phyloP scores from a whole-genome alignment of 2,888 invertebrate species.

The Lasioglossum villosulum region DNA sequence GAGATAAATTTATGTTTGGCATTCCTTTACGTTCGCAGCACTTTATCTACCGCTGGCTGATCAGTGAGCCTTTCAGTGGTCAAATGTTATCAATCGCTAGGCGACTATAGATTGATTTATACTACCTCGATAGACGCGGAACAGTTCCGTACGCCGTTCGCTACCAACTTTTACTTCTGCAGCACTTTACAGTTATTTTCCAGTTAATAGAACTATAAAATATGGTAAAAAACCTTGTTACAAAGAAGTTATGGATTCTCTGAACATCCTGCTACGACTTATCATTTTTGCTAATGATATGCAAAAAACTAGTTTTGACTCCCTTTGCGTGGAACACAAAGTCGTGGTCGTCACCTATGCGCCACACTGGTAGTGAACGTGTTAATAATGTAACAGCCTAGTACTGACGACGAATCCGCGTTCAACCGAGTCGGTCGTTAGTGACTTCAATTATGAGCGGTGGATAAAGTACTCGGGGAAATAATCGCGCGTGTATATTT shows the following conservation, averaged over 20 bases:
- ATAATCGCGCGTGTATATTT: background rate
- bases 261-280: no score
- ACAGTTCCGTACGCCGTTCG: background rate
- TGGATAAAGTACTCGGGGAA: background rate
- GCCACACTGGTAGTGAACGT: background rate
- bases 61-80: background rate
- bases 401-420: background rate
- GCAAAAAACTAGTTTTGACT: background rate
- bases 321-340: background rate
- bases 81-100: background rate
- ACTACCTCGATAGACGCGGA: background rate
- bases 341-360: background rate
- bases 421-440: no score
- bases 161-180: no score
- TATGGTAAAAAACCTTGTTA: background rate
- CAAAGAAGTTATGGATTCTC: background rate
- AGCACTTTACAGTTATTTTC: no score
- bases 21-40: background rate
- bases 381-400: background rate
- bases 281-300: background rate
- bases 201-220: no score
- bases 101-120: no score
- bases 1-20: background rate
- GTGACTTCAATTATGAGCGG: background rate
- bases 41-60: background rate